phyloP scores from a whole-genome alignment of 2,797 vertebrate genomes.

The Falco rusticolus region DNA sequence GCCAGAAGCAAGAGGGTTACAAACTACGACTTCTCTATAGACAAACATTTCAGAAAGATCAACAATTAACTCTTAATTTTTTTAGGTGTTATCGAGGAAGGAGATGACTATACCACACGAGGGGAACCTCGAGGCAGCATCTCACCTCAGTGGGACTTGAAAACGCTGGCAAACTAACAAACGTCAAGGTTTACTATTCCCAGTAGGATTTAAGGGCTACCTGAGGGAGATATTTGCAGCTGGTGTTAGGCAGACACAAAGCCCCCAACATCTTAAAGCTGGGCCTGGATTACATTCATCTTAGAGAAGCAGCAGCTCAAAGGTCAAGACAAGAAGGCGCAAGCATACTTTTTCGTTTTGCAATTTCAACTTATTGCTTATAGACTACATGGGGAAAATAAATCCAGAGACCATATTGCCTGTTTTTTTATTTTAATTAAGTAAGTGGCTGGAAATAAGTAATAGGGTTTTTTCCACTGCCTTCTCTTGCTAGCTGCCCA shows the following conservation, averaged over 20 bases:
- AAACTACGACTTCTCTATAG: not conserved
- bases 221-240: not conserved
- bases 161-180: not conserved
- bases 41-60: not conserved
- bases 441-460: conserved; percentile 53
- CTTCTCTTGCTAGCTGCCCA: conserved; percentile 3
- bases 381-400: conserved; percentile 54
- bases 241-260: not conserved
- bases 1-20: not conserved
- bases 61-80: not conserved
- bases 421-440: conserved; percentile 56
- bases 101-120: not conserved
- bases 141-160: not conserved
- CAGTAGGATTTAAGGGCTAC: not conserved
- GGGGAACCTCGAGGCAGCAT: not conserved
- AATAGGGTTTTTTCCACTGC: conserved; percentile 8
- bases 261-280: not conserved
- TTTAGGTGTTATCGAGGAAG: not conserved
- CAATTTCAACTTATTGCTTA: conserved; percentile 38
- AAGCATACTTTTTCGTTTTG: not conserved
- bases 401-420: conserved; percentile 40
- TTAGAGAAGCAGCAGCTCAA: not conserved
- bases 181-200: not conserved
- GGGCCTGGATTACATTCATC: not conserved
- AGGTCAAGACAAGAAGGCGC: not conserved